Evolutionary conservation across 1,140 invertebrate species (phyloP), one percentile per base, ranked within the genome.

Genomic region (Arion vulgaris): DNA sequence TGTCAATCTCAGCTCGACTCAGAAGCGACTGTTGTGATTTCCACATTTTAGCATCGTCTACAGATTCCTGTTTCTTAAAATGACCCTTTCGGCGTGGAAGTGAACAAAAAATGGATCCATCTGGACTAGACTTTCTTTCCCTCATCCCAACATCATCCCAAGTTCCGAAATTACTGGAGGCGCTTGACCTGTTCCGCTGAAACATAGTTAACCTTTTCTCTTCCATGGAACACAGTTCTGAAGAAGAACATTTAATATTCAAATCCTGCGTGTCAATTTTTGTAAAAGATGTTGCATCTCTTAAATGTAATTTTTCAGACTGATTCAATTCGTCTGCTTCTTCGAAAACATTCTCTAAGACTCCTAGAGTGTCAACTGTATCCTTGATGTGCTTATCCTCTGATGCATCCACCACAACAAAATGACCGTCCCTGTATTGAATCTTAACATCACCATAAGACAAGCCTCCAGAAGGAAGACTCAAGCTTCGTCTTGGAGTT

Each of bases 401-500:
- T 13, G 77, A 5, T 57, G 77, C 26, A 7, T 32, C 69, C 34
- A 81, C 87, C 38, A 86, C 84, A 5, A 88, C 87, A 82, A 89
- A 89, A 38, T 87, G 87, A 2, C 88, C 88, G 79, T 89, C 84
- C 39, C 80, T 82, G 76, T 89, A 89, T 5, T 82, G 57, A 77
- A 89, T 87, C 75, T 86, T 86, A 28, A 85, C 84, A 45, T 83
- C 85, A 23, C 83, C 77, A 57, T 87, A 85, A 1, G 86, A 87
- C 68, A 89, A 76, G 26, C 83, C 76, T 39, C 85, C 84, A 17
- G 85, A 86, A 11, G 88, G 88, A 38, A 89, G 87, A 75, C 88
- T 89, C 32, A 88, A 72, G 49, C 87, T 88, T 28, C 88, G 69
- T 19, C 85, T 32, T 49, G 57, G 34, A 15, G 41, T 79, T 19